Conservation (phyloP, 2,888 invertebrate genomes). For the Rhagonycha fulva region DNA sequence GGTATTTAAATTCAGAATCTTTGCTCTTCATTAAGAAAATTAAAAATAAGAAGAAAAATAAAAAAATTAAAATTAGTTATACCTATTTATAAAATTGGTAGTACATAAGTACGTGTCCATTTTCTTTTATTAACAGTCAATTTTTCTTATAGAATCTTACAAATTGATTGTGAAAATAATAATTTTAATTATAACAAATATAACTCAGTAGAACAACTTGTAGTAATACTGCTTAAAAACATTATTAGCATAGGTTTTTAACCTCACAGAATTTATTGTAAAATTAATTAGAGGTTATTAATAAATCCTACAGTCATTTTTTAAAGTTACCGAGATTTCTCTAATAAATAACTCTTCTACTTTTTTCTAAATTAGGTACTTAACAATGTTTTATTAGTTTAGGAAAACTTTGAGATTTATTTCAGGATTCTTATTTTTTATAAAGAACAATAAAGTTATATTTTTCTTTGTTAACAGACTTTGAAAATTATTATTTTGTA, state of each 20-base stretch:
- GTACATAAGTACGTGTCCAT: too few species aligned
- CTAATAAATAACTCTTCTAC: neutral
- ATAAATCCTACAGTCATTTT: neutral
- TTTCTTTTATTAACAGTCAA: too few species aligned
- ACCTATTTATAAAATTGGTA: too few species aligned
- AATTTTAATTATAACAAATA: too few species aligned
- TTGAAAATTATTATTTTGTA: neutral
- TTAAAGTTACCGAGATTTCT: neutral
- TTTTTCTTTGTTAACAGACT: neutral
- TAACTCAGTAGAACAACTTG: too few species aligned
- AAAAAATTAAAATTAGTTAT: too few species aligned
- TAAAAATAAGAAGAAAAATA: too few species aligned
- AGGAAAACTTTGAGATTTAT: neutral
- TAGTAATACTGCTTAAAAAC: too few species aligned
- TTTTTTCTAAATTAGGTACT: neutral
- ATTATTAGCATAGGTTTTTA: neutral
- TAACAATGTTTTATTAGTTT: neutral
- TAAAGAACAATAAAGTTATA: neutral
- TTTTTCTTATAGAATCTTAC: too few species aligned
- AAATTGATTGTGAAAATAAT: too few species aligned
- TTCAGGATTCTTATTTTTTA: neutral
- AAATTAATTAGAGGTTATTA: neutral
- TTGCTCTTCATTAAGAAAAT: neutral
- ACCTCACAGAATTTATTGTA: neutral
- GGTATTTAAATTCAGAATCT: neutral